Base-by-base conservation (phyloP, 2,113 vertebrate species). In the Phylloscopus whistleri region DNA sequence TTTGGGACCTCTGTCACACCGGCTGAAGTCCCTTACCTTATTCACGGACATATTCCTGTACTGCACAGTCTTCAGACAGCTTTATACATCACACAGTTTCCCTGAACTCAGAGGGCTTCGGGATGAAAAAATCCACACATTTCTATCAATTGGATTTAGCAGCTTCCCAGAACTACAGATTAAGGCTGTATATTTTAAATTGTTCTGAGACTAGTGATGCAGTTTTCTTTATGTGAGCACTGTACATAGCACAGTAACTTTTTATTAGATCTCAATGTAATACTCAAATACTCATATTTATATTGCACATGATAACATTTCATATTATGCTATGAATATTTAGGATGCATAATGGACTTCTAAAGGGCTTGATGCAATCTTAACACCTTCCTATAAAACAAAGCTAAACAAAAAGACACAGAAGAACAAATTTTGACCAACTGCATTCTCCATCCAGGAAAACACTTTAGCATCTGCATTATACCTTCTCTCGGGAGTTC, bases 401-500 rank as follows among this genome's bases (percentile, higher is more conserved):
- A 84, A 74, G 31, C 4, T 69, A 86, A 95, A 60, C 8, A 60
- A 60, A 69, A 79, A 67, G 10, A 58, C 28, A 66, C 58, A 86
- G 27, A 83, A 46, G n/a, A 93, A 60, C 22, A 88, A 90, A 80
- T 90, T 93, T 93, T 93, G 95, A 93, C 94, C 92, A 93, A 91
- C 53, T 76, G 20, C 19, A 0, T 77, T 37, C 37, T 94, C 51
- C 58, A 93, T 66, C 37, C 70, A 89, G 21, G 30, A 91, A 96
- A 95, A 89, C 43, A 62, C 39, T 95, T 91, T 48, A 91, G 28
- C 95, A 94, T 94, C 94, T 95, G 89, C n/a, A 94, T 91, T 83
- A 79, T 84, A 35, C 10, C 23, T 79, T 76, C 91, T 94, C 95
- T 46, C 27, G 89, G 84, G 89, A 96, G 84, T 73, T 59, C 59